These are phyloP conservation scores for Fukomys damarensis DNA, from an alignment of 2,113 vertebrate genomes.

Conservation along the genomic window DNA sequence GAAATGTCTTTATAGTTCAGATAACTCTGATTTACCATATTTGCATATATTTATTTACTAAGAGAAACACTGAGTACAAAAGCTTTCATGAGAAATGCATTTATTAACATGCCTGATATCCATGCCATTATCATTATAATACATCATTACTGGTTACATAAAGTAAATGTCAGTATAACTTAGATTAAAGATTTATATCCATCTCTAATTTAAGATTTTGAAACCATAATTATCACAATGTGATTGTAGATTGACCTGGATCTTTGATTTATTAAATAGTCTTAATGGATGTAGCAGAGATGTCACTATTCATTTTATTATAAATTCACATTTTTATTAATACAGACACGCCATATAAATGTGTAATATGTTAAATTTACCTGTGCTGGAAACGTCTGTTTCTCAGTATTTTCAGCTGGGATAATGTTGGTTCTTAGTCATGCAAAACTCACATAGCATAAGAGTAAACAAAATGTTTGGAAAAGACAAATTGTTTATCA, in stretches of 20 bases:
- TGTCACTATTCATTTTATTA: constrained; percentile 67
- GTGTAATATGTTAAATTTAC: constrained; percentile 57
- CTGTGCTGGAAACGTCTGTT: constrained; percentile 56
- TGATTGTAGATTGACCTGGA: constrained; percentile 68
- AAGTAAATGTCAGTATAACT: constrained; percentile 42
- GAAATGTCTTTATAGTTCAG: not conserved
- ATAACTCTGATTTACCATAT: not conserved
- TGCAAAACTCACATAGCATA: constrained; percentile 7
- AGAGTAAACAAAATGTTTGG: not conserved
- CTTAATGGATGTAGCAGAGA: constrained; percentile 69
- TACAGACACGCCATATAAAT: constrained; percentile 14
- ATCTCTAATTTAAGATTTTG: constrained; percentile 64
- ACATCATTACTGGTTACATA: not conserved
- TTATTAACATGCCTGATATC: not conserved
- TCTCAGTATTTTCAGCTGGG: constrained; percentile 63
- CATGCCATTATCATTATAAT: constrained; percentile 39
- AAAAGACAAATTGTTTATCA: not conserved
- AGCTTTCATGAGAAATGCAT: not conserved
- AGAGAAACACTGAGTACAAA: not conserved
- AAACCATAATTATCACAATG: constrained; percentile 74
- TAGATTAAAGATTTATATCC: constrained; percentile 64
- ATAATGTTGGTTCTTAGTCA: constrained; percentile 38
- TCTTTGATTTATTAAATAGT: constrained; percentile 79
- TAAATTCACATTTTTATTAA: constrained; percentile 71
- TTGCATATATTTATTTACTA: constrained; percentile 30